Evolutionary conservation across 2,113 vertebrate species (phyloP).

Genomic region (Blennius ocellaris): DNA sequence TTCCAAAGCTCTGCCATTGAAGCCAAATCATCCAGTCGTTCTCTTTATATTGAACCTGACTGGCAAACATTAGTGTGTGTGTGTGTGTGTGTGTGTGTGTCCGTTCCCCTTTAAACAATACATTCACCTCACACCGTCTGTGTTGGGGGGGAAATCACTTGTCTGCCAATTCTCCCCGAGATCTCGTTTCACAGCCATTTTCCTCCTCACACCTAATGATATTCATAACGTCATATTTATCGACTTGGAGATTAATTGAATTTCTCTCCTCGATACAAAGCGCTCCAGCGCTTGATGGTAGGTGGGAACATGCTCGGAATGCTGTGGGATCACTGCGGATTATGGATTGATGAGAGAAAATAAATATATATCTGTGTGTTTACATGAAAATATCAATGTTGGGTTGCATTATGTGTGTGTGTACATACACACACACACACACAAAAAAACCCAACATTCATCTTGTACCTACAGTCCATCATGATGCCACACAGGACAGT

Average conservation of each 20-base stretch:
- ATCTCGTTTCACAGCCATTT: neutral
- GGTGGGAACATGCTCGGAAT: neutral
- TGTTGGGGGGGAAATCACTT: too few species aligned
- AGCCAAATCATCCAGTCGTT: too few species aligned
- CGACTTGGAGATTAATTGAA: conserved; percentile 10
- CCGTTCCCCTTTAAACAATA: too few species aligned
- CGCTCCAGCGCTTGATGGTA: conserved; percentile 8
- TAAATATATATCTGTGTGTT: conserved; percentile 11
- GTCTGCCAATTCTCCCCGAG: too few species aligned
- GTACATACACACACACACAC: too few species aligned
- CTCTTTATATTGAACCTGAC: too few species aligned
- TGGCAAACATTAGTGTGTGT: too few species aligned
- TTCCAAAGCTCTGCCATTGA: too few species aligned
- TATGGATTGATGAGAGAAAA: conserved; percentile 1
- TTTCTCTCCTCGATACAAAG: conserved; percentile 9
- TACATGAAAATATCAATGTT: neutral
- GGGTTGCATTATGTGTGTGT: too few species aligned
- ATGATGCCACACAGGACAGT: neutral
- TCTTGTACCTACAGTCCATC: conserved; percentile 1
- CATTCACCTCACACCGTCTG: too few species aligned
- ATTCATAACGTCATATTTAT: conserved; percentile 36
- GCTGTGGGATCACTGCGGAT: neutral
- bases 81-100: too few species aligned
- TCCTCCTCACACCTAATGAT: neutral
- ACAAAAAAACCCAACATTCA: neutral